Percentiles rank a stretch among this genome's conserved stretches.
Conservation (phyloP, 2,113 vertebrate genomes). For the Pogona vitticeps region DNA sequence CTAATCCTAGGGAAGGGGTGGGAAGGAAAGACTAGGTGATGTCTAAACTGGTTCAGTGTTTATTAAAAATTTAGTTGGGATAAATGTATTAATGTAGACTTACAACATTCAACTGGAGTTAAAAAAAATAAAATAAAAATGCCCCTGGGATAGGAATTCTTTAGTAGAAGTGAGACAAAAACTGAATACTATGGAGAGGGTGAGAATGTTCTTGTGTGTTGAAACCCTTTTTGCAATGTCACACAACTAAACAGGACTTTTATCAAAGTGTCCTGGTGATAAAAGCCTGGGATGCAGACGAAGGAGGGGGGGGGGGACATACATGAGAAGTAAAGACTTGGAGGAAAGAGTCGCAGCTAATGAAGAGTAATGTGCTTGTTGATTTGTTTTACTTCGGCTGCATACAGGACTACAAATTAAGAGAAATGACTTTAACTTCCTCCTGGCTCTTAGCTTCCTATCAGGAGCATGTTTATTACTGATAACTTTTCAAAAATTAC, state of each 20-base stretch:
- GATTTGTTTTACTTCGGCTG: slow-evolving; percentile 46
- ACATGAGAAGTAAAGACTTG: slow-evolving; percentile 52
- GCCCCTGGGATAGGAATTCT: slow-evolving; percentile 66
- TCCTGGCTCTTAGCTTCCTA: slow-evolving; percentile 18
- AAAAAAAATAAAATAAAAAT: slow-evolving; percentile 40
- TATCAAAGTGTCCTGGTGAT: slow-evolving; percentile 75
- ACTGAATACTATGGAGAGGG: slow-evolving; percentile 70
- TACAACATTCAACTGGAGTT: slow-evolving; percentile 66
- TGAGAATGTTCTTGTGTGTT: slow-evolving; percentile 78
- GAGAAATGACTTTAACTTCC: slow-evolving; percentile 21
- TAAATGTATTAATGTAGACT: slow-evolving; percentile 74
- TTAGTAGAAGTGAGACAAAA: slow-evolving; percentile 73
- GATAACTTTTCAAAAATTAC: slow-evolving; percentile 47
- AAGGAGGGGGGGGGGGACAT: slow-evolving; percentile 38
- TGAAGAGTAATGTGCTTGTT: slow-evolving; percentile 37
- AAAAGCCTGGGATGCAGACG: slow-evolving; percentile 73
- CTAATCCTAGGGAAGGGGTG: slow-evolving; percentile 36
- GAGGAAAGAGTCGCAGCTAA: slow-evolving; percentile 34
- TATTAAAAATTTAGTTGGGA: slow-evolving; percentile 70
- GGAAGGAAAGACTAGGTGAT: slow-evolving; percentile 47
- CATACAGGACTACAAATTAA: slow-evolving; percentile 20
- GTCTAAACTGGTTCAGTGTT: slow-evolving; percentile 68
- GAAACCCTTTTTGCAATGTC: slow-evolving; percentile 81
- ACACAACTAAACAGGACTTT: slow-evolving; percentile 73
- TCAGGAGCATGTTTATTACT: slow-evolving; percentile 34